Evolutionary conservation across 2,797 vertebrate genomes (phyloP).

Genomic region (Nannoperca obscura): DNA sequence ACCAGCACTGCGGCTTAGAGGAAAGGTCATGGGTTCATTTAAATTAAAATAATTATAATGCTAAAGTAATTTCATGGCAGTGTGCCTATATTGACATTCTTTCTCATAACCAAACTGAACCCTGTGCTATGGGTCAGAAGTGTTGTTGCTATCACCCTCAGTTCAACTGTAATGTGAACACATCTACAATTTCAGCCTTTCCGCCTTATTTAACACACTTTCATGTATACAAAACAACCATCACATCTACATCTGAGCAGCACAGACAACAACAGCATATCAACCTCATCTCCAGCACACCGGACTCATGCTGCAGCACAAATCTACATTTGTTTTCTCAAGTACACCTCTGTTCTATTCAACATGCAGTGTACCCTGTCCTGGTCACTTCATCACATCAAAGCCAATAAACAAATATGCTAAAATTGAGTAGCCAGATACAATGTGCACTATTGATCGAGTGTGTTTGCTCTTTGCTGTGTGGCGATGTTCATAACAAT

Average conservation of each 20-base stretch:
- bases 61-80: too few species aligned
- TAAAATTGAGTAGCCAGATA: conserved; percentile 51
- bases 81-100: too few species aligned
- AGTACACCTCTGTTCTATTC: conserved; percentile 61
- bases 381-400: conserved; percentile 57
- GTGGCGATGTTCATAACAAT: conserved; percentile 46
- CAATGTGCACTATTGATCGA: conserved; percentile 56
- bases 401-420: conserved; percentile 54
- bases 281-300: conserved; percentile 8
- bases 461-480: conserved; percentile 41
- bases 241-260: conserved; percentile 9
- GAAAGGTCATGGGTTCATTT: too few species aligned
- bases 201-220: background rate
- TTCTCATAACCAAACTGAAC: background rate
- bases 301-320: conserved; percentile 33
- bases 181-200: background rate
- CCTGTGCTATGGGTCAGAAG: background rate
- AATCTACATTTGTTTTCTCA: conserved; percentile 54
- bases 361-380: conserved; percentile 31
- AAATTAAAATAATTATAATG: too few species aligned
- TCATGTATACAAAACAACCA: conserved; percentile 4
- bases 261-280: conserved; percentile 4
- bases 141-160: background rate
- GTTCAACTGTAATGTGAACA: background rate
- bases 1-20: too few species aligned